Conservation (phyloP, 2,797 vertebrate species). For the Chiloscyllium punctatum region DNA sequence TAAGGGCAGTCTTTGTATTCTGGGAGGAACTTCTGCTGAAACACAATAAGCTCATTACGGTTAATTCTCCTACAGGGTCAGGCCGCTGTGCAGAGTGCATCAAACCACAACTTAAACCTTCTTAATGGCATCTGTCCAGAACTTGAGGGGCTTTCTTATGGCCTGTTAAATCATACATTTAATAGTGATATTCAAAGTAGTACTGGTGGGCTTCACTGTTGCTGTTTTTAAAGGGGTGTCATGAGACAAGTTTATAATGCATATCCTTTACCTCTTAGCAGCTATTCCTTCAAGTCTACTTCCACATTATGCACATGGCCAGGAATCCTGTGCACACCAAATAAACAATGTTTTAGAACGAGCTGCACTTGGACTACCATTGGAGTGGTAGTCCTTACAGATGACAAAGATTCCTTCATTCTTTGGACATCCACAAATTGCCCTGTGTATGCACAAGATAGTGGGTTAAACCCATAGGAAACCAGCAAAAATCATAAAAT, state of each 20-base stretch:
- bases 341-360: no score
- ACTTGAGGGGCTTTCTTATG: neutral
- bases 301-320: no score
- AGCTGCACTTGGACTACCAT: no score
- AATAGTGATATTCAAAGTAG: neutral
- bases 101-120: neutral
- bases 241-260: neutral
- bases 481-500: no score
- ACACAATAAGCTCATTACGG: neutral
- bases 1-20: neutral
- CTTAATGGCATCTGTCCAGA: neutral
- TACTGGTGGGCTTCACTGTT: neutral
- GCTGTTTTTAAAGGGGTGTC: neutral
- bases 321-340: no score
- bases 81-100: neutral
- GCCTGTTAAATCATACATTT: neutral
- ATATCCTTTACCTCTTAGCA: neutral
- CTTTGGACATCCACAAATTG: no score
- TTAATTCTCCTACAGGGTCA: neutral
- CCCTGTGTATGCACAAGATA: no score
- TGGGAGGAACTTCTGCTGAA: neutral
- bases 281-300: no score
- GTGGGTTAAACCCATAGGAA: no score
- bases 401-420: no score
- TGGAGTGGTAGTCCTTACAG: no score